A percentile compares a stretch with the other conserved stretches of the same genome.
These are phyloP conservation scores for Dorcus parallelipipedus DNA, from an alignment of 2,888 invertebrate genomes.

Conservation along the genomic window DNA sequence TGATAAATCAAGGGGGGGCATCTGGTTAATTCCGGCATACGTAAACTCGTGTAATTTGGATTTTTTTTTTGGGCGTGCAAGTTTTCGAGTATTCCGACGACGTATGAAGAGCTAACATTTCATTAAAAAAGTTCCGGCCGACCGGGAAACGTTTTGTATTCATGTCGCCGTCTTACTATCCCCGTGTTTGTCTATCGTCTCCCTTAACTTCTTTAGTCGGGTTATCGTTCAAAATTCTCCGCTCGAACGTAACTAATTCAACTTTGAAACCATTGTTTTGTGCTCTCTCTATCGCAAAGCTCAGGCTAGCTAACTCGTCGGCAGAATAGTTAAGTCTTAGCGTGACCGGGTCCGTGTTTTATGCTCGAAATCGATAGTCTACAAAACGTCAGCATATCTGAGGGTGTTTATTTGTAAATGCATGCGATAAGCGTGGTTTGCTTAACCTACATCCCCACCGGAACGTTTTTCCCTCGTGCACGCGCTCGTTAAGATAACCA, in stretches of 20 bases:
- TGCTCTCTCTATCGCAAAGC: slow-evolving; percentile 28
- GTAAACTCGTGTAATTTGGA: no score
- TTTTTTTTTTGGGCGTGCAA: background rate
- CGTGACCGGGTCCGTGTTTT: slow-evolving; percentile 13
- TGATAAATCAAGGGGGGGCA: slow-evolving; percentile 31
- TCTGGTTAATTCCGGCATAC: slow-evolving; percentile 10
- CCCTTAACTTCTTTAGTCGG: slow-evolving; percentile 45
- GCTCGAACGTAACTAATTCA: slow-evolving; percentile 52
- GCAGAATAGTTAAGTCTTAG: slow-evolving; percentile 26
- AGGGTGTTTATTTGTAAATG: slow-evolving; percentile 35
- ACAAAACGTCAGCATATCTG: slow-evolving; percentile 20
- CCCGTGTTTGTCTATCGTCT: slow-evolving; percentile 32
- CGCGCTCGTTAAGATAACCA: slow-evolving; percentile 33
- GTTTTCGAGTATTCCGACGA: background rate
- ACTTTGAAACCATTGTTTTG: slow-evolving; percentile 49
- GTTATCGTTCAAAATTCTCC: slow-evolving; percentile 51
- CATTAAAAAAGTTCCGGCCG: slow-evolving; percentile 21
- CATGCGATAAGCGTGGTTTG: slow-evolving; percentile 30
- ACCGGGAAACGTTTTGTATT: slow-evolving; percentile 22
- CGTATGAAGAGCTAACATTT: slow-evolving; percentile 17
- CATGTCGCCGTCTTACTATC: slow-evolving; percentile 21
- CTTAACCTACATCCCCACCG: slow-evolving; percentile 27
- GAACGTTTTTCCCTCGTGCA: slow-evolving; percentile 30
- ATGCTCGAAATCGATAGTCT: slow-evolving; percentile 20
- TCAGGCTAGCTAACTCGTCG: slow-evolving; percentile 21